Evolutionary conservation across 2,888 invertebrate genomes (phyloP), one percentile per base, ranked within the genome.

Genomic region (Ophion obscuratus): DNA sequence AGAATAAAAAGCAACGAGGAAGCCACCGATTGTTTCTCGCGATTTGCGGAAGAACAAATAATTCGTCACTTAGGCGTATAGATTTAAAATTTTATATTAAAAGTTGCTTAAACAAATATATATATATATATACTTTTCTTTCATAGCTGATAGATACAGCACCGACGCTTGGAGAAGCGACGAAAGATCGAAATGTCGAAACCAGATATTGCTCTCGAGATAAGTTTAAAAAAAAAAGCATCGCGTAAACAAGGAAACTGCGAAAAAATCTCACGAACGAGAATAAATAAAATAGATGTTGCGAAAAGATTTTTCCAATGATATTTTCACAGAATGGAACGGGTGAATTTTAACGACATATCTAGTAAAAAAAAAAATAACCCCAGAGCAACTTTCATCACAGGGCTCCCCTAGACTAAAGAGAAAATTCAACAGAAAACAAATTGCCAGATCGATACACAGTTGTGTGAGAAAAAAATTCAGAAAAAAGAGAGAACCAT

Each of bases 291-390:
- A 70, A 71, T 2, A 27, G 14, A 61, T 62, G 74, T 59, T 78
- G 57, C 67, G 31, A 44, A 47, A 64, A 40, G 31, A 62, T 31
- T 83, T 87, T 77, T 76, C 73, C 86, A 71, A 79, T 67, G 66
- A 85, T 17, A 77, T 77, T 78, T 74, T 80, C 80, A 59, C 70
- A 75, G 68, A 84, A 81, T 74, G 83, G 71, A 84, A 87, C 59
- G 44, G 74, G 88, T 88, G 80, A 89, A 88, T 87, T 89, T 81
- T 85, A 84, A 89, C 76, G 83, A 88, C 89, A 89, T 91, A 90
- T 90, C 88, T 89, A 90, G 88, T 85, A 74, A 89, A 83, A 86
- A 1, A 36, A 36, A 40, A 40, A 9, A 83, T 73, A 53, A 68
- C 62, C 74, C 40, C 64, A 67, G 70, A 64, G 61, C 73, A 36